Conservation (phyloP, 2,113 vertebrate genomes). For the Manacus vitellinus region DNA sequence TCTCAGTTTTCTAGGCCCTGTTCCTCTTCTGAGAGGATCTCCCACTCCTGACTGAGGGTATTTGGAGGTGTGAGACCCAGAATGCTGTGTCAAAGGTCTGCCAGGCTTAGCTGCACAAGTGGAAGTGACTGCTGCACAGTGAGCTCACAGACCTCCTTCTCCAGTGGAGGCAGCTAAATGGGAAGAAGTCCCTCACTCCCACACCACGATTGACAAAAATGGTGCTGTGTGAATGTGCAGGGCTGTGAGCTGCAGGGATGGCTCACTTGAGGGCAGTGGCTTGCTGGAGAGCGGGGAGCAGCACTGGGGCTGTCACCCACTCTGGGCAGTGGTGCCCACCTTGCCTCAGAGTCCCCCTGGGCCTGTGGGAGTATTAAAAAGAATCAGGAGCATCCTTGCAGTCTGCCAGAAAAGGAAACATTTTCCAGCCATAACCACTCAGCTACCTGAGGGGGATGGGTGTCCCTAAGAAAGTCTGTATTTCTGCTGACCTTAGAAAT, state of each 20-base stretch:
- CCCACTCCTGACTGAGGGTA: background rate
- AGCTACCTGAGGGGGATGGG: background rate
- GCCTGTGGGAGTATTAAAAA: background rate
- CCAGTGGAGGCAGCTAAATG: background rate
- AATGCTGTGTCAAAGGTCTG: rapidly evolving
- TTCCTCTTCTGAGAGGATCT: background rate
- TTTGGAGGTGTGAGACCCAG: background rate
- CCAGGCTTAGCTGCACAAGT: background rate
- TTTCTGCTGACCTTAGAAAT: background rate
- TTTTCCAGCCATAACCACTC: rapidly evolving
- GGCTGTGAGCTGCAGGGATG: background rate
- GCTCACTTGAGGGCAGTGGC: rapidly evolving
- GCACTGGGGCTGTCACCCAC: rapidly evolving
- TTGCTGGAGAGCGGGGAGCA: background rate
- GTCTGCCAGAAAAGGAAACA: background rate
- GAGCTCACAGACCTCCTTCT: background rate
- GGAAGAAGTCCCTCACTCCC: background rate
- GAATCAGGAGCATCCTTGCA: background rate
- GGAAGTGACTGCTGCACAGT: background rate
- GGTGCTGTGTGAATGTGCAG: rapidly evolving
- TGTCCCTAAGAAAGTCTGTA: background rate
- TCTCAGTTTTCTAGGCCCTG: background rate
- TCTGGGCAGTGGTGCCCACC: rapidly evolving
- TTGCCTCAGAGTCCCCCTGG: background rate
- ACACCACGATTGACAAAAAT: background rate